These are phyloP conservation scores for Canis aureus DNA, from an alignment of 2,113 vertebrate species.

Conservation along the genomic window DNA sequence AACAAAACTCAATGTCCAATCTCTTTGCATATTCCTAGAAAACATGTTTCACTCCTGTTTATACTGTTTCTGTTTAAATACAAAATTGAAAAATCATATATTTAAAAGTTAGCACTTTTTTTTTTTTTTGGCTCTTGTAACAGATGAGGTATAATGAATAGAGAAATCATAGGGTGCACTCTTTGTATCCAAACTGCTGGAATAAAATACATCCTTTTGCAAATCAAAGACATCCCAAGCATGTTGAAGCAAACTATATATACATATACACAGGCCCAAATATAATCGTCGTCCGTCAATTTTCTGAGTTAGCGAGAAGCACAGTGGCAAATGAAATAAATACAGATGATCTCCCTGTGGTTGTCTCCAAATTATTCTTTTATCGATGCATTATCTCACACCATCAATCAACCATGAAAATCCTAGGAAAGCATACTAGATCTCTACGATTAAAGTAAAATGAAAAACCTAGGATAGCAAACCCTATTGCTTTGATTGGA, in stretches of 20 bases:
- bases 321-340: constrained; percentile 6
- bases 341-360: not conserved
- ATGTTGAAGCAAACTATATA: not conserved
- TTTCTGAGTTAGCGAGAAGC: not conserved
- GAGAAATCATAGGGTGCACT: not conserved
- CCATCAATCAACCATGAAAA: not conserved
- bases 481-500: not conserved
- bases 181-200: not conserved
- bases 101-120: not conserved
- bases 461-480: not conserved
- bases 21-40: not conserved
- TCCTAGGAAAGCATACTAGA: not conserved
- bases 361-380: constrained; percentile 21
- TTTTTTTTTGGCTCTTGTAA: not conserved
- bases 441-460: not conserved
- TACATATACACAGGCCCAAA: not conserved
- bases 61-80: not conserved
- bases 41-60: not conserved
- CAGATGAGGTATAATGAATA: not conserved
- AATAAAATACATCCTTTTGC: not conserved
- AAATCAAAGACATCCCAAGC: not conserved
- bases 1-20: not conserved
- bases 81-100: not conserved
- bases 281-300: not conserved
- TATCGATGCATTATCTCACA: not conserved